Evolutionary conservation across 2,797 vertebrate species (phyloP), one percentile per base, ranked within the genome.

Genomic region (Microhierax caerulescens): DNA sequence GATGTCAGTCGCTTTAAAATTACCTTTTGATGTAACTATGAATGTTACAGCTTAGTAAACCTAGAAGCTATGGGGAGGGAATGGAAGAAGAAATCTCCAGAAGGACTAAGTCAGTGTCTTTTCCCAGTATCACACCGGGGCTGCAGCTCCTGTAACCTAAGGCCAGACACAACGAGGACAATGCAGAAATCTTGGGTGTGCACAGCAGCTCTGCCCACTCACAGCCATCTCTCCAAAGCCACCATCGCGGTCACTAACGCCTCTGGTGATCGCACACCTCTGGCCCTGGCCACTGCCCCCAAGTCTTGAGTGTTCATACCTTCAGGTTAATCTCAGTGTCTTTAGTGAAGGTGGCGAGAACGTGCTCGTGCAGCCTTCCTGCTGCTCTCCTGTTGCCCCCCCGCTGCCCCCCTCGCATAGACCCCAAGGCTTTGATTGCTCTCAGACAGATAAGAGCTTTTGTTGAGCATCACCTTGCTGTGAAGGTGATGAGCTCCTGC

Each of bases 241-340:
- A 13, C 34, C 56, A 60, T 47, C 9, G 1, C 0, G 0, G 8
- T 5, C 85, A 39, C 23, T 16, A 57, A 27, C 13, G n/a, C 34
- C 18, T 11, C 16, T n/a, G 48, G 59, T 13, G 30, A 28, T 0
- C 13, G 23, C 0, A 3, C 39, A 22, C 7, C 25, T 37, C 68
- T 59, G 59, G 67, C 72, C 59, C 37, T 61, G 7, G 0, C 10
- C 28, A 81, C 68, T 82, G 50, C 25, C 36, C 50, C 17, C 23
- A 18, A 39, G 22, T 5, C 8, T 3, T 74, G 39, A 32, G 13
- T 8, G 8, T 30, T 54, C 32, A 45, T 23, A n/a, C 30, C 3
- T 27, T 61, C 3, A 2, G 59, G 37, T 36, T 61, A 20, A 8
- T 7, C 16, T 34, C 61, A 43, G 43, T 1, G 8, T 47, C 37